Base-by-base conservation (phyloP, 2,113 vertebrate genomes). In the Aviceda subcristata region DNA sequence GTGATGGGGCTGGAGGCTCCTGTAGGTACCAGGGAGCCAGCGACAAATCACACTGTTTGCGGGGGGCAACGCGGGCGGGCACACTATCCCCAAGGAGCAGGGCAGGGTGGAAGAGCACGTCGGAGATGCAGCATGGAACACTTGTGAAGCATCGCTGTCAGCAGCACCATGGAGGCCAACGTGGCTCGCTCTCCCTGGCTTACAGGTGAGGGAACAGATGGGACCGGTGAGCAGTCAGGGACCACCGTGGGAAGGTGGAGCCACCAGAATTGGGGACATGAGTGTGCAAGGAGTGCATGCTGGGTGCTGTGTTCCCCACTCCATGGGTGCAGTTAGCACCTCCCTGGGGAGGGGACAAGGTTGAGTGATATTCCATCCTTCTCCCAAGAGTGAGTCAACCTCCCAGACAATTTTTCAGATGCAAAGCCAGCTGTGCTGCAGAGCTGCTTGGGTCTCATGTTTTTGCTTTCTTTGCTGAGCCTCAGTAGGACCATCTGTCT, bases 401-500 rank as follows among this genome's bases (percentile, higher is more conserved):
- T 22, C 13, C 29, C 15, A n/a, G 12, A 38, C 63, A 43, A n/a
- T 32, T 86, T 86, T 56, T 85, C 77, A 39, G 71, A 43, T 50
- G 59, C 0, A 4, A 69, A 59, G 53, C 73, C 55, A 82, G 74
- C 55, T 4, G 22, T 64, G 34, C 77, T 82, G 67, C 81, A 82
- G 66, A 79, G 67, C 84, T 66, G 30, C 67, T 92, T 46, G 45
- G 27, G 86, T 94, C 78, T 84, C 20, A 6, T 90, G 71, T 29
- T 86, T 90, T 83, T 53, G 18, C 62, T 76, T 94, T 90, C 94
- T 92, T 55, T 83, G 85, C 92, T 96, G 85, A 86, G 92, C 78
- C 59, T 90, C 78, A 24, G 1, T 34, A 83, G 59, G 81, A 88
- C 38, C 63, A 97, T 96, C 38, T 9, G 12, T 96, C 97, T 94